Evolutionary conservation across 1,140 invertebrate species (phyloP), one percentile per base, ranked within the genome.

Genomic region (Dinoponera quadriceps): DNA sequence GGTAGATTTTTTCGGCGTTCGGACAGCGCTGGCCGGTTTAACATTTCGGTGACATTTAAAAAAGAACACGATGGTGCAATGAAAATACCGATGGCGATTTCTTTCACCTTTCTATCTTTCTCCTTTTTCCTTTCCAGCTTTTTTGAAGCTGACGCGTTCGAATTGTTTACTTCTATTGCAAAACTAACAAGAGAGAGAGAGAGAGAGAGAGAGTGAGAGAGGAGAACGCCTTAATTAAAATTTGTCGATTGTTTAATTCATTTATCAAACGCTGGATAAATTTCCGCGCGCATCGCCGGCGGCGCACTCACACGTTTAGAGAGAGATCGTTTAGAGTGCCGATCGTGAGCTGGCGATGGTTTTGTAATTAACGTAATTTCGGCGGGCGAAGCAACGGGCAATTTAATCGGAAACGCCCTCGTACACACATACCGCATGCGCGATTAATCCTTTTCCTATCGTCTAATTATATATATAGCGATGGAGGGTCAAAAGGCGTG

Each of bases 281-380:
- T 29, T 55, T 68, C 29, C 22, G 33, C 22, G 18, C 18, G 33
- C 20, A 0, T n/a, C 25, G 57, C 29, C 0, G 27, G 16, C 18
- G 73, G 14, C 18, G 51, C 63, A 11, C 33, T 69, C 66, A 48
- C 48, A 80, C 65, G 18, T n/a, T n/a, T n/a, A n/a, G n/a, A n/a
- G n/a, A n/a, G n/a, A n/a, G n/a, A 11, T 68, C 75, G 22, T 22
- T 69, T 78, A 29, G 16, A 25, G 1, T 20, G 29, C 4, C 14
- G 38, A 63, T 63, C 27, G 59, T n/a, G 20, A 44, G 4, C 18
- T 18, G 22, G 13, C 33, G 38, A 71, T n/a, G n/a, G 33, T 57
- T 80, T n/a, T n/a, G n/a, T 69, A 80, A 80, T 80, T 71, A 80
- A 71, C 14, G 51, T 59, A 69, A 80, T 80, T 80, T 80, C 25